phyloP scores from a whole-genome alignment of 2,888 invertebrate genomes.

The Calliopum simillimum region DNA sequence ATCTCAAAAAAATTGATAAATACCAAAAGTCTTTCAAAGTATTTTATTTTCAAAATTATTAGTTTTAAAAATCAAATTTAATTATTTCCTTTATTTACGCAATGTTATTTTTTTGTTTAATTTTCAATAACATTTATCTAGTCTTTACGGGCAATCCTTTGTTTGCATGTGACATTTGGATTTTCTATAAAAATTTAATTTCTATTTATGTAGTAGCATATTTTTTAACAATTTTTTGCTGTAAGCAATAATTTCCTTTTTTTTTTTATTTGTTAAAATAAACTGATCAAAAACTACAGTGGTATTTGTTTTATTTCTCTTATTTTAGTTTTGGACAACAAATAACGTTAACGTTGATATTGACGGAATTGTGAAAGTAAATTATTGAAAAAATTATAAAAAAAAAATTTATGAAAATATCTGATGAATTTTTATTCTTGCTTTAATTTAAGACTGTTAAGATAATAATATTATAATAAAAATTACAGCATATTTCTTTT shows the following conservation, averaged over 20 bases:
- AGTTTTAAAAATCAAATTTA: too few relatives aligned
- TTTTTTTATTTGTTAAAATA: background rate
- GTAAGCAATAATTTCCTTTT: background rate
- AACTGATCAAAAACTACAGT: background rate
- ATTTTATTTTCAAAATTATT: slow-evolving; percentile 28
- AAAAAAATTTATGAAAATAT: too few relatives aligned
- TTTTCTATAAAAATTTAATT: background rate
- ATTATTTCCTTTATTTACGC: background rate
- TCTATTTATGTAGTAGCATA: too few relatives aligned
- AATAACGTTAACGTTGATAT: slow-evolving; percentile 1
- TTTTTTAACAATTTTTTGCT: background rate
- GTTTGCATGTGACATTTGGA: slow-evolving; percentile 12
- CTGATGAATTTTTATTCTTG: too few relatives aligned
- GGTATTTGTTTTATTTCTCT: too few relatives aligned
- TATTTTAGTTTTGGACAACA: background rate
- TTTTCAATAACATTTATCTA: slow-evolving; percentile 18
- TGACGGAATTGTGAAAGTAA: too few relatives aligned
- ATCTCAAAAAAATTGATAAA: slow-evolving; percentile 17
- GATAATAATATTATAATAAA: too few relatives aligned
- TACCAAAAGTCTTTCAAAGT: slow-evolving; percentile 31
- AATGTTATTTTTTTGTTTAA: slow-evolving; percentile 11
- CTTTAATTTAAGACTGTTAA: too few relatives aligned
- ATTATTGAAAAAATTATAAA: too few relatives aligned
- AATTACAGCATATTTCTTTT: too few relatives aligned
- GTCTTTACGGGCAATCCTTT: slow-evolving; percentile 24